These are phyloP conservation scores for Machimus atricapillus DNA, from an alignment of 2,888 invertebrate genomes.

Conservation along the genomic window DNA sequence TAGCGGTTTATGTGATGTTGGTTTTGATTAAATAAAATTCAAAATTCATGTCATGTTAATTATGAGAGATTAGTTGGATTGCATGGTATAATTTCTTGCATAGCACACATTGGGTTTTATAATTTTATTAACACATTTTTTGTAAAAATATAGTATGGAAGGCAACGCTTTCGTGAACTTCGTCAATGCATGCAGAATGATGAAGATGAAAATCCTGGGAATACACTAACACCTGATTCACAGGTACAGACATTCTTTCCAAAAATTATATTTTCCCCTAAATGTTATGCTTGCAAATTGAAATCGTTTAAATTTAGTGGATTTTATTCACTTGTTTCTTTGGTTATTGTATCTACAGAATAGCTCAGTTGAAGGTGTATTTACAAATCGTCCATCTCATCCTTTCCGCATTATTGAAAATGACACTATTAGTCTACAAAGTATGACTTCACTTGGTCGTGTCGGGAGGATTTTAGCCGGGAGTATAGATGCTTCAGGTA, in stretches of 20 bases:
- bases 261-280: not conserved
- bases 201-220: conserved; percentile 76
- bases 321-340: not conserved
- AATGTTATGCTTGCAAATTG: not conserved
- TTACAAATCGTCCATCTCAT: conserved; percentile 73
- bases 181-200: conserved; percentile 87
- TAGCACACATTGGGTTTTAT: not conserved
- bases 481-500: conserved; percentile 69
- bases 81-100: not conserved
- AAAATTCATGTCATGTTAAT: not conserved
- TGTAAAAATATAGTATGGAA: conserved; percentile 63
- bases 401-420: conserved; percentile 88
- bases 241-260: conserved; percentile 64
- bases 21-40: not conserved
- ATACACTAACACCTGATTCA: conserved; percentile 76
- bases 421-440: conserved; percentile 86
- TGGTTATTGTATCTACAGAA: conserved; percentile 55
- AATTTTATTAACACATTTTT: not conserved
- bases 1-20: not conserved
- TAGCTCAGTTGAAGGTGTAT: conserved; percentile 78
- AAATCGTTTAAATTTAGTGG: not conserved
- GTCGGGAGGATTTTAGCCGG: conserved; percentile 82
- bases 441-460: conserved; percentile 86
- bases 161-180: conserved; percentile 82
- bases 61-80: not conserved